Percentiles rank a stretch among this genome's conserved stretches.
phyloP scores from a whole-genome alignment of 2,888 invertebrate species.

The Cryptops parisi region DNA sequence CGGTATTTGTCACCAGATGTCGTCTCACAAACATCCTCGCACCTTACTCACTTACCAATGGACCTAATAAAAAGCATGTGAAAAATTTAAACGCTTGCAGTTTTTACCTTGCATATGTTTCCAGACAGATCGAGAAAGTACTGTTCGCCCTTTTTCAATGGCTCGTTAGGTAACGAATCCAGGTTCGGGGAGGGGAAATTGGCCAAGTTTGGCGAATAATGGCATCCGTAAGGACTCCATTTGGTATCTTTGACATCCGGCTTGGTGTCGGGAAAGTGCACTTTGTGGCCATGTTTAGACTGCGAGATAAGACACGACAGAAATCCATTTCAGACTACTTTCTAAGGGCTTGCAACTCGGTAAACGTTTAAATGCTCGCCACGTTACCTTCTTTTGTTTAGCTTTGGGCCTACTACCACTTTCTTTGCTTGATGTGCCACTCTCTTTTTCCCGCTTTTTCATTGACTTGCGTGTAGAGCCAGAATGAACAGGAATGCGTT shows the following conservation, averaged over 20 bases:
- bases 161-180: constrained; percentile 72
- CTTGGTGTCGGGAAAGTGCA: constrained; percentile 23
- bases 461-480: constrained; percentile 23
- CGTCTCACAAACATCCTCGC: not conserved
- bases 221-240: constrained; percentile 63
- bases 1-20: too few species aligned
- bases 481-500: constrained; percentile 17
- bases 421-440: constrained; percentile 33
- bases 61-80: too few species aligned
- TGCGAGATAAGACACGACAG: constrained; percentile 11
- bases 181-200: constrained; percentile 72
- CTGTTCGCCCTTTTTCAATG: constrained; percentile 73
- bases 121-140: constrained; percentile 90
- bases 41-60: too few species aligned
- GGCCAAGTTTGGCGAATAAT: constrained; percentile 75
- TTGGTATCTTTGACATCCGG: constrained; percentile 12
- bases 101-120: constrained; percentile 65
- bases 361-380: too few species aligned
- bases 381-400: constrained; percentile 34
- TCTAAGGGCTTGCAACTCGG: too few species aligned
- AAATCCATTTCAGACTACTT: too few species aligned
- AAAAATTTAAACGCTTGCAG: too few species aligned
- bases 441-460: constrained; percentile 31
- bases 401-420: constrained; percentile 35
- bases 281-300: constrained; percentile 31